Evolutionary conservation across 2,113 vertebrate species (phyloP), one percentile per base, ranked within the genome.

Genomic region (Anoplopoma fimbria): DNA sequence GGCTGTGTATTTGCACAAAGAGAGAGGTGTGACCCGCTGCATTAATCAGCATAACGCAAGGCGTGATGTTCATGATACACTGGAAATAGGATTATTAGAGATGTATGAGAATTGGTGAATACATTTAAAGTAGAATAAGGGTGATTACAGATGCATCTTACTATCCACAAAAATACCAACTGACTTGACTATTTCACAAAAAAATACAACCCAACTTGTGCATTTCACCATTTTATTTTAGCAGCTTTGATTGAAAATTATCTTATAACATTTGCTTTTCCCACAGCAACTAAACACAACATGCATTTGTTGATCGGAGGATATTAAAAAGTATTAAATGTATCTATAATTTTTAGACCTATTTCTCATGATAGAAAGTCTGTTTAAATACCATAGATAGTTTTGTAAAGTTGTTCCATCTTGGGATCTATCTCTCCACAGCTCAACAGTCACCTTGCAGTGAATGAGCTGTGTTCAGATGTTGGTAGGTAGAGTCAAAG

Each of bases 401-500:
- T 19, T 27, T 9, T 45, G 38, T 36, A 33, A 10, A 36, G 60
- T 23, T 4, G 12, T 13, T 51, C 67, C 31, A 27, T 31, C 57
- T 10, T 71, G 49, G 31, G 14, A 8, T 7, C 23, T 17, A 7
- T 13, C 21, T 63, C 45, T 13, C 10, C 2, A 3, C 27, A 33
- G 63, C 51, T 68, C 21, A 23, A 3, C 57, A 65, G 68, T 78
- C 42, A 65, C 45, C 69, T 75, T 61, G 70, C n/a, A 29, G 67
- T 23, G 29, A 49, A 5, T 17, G 34, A 53, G 47, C 58, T 17
- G 15, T 8, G 15, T 33, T 73, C 40, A 58, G 31, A 53, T 33
- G 71, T 21, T 9, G 23, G 14, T 17, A 57, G 61, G 61, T 2
- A 5, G 45, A 67, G 53, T 81, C 15, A 81, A 88, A 86, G 86